These are phyloP conservation scores for Chlorodrepanis virens DNA, from an alignment of 2,113 vertebrate species.

Conservation along the genomic window DNA sequence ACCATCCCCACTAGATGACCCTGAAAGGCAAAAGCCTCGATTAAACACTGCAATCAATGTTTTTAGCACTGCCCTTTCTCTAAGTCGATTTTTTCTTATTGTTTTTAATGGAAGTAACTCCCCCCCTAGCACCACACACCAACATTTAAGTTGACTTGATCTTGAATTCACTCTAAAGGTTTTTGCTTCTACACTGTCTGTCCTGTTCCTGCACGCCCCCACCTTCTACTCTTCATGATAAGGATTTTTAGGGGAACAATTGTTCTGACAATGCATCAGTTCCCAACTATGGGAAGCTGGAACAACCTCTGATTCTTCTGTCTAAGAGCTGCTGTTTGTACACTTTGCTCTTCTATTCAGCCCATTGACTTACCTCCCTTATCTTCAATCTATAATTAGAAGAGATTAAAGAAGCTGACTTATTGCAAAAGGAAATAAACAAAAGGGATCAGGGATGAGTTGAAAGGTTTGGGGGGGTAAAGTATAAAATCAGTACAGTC, in stretches of 20 bases:
- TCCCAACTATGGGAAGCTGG: neutral
- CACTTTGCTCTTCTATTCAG: neutral
- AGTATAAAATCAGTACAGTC: neutral
- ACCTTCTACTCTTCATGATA: neutral
- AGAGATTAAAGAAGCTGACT: neutral
- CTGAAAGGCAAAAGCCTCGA: neutral
- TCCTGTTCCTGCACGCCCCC: neutral
- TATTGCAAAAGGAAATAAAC: neutral
- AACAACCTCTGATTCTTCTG: neutral
- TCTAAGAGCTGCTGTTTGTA: neutral
- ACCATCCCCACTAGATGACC: neutral
- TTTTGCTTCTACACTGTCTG: neutral
- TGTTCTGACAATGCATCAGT: neutral
- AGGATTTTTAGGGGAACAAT: neutral
- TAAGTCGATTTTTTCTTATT: neutral
- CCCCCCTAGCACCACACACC: neutral
- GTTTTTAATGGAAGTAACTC: neutral
- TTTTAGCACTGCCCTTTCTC: neutral
- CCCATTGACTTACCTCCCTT: neutral
- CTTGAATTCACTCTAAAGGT: neutral
- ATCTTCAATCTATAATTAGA: slow-evolving; percentile 38
- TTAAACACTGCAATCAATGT: neutral
- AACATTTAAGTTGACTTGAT: neutral
- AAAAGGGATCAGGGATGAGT: neutral
- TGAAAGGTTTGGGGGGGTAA: neutral